Evolutionary conservation across 2,113 vertebrate species (phyloP).

Genomic region (Trachemys scripta): DNA sequence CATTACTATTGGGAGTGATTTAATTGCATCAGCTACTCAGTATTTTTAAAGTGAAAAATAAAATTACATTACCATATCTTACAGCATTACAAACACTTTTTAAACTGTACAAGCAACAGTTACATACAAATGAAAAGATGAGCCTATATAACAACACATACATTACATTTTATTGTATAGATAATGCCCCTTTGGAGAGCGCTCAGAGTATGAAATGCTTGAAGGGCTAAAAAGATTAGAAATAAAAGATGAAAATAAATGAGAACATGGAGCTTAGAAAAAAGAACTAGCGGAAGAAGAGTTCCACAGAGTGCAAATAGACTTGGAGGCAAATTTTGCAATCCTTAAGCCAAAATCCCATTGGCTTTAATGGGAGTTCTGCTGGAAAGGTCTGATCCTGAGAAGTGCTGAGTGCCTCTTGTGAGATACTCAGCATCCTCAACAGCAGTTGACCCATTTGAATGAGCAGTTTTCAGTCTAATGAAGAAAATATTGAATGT

Average conservation of each 20-base stretch:
- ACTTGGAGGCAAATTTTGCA: neutral
- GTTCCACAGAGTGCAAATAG: neutral
- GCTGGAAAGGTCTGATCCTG: neutral
- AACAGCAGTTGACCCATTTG: neutral
- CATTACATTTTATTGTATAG: neutral
- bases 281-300: neutral
- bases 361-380: neutral
- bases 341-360: neutral
- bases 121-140: neutral
- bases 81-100: neutral
- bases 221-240: neutral
- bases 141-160: neutral
- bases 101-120: neutral
- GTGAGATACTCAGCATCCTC: conserved; percentile 8
- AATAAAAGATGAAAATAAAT: neutral
- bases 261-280: neutral
- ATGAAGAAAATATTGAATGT: neutral
- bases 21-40: neutral
- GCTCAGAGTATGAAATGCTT: neutral
- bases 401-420: conserved; percentile 8
- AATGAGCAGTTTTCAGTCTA: neutral
- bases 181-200: neutral
- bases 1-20: neutral
- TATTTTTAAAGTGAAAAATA: neutral
- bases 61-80: fast-evolving